These are phyloP conservation scores for Egretta garzetta DNA, from an alignment of 2,113 vertebrate species.

Conservation along the genomic window DNA sequence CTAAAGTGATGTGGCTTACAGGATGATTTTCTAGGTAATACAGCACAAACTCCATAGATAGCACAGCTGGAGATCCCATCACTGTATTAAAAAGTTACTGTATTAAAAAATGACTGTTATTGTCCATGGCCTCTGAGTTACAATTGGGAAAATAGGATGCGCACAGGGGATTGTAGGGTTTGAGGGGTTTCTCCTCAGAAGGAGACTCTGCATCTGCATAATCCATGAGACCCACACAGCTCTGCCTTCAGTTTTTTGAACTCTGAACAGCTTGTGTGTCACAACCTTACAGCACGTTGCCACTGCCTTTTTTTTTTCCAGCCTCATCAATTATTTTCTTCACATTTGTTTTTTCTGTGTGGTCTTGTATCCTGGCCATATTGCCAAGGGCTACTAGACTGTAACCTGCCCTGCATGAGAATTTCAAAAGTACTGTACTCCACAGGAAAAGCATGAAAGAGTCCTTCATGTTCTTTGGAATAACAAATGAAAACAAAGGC, in stretches of 20 bases:
- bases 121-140: background rate
- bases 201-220: background rate
- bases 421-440: constrained; percentile 23
- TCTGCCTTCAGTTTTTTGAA: background rate
- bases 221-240: background rate
- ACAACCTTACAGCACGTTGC: background rate
- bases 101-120: background rate
- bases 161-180: background rate
- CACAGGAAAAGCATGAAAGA: constrained; percentile 19
- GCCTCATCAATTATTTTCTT: background rate
- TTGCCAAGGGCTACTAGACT: background rate
- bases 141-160: background rate
- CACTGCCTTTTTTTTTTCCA: background rate
- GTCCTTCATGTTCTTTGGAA: constrained; percentile 10
- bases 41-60: background rate
- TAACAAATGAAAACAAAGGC: constrained; percentile 8
- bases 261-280: background rate
- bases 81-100: background rate
- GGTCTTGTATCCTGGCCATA: background rate
- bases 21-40: background rate
- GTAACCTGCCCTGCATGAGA: background rate
- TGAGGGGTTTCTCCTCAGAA: background rate
- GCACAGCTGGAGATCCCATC: background rate
- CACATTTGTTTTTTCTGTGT: background rate
- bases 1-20: background rate